These are phyloP conservation scores for Anthophora plumipes DNA, from an alignment of 2,888 invertebrate species.

Conservation along the genomic window DNA sequence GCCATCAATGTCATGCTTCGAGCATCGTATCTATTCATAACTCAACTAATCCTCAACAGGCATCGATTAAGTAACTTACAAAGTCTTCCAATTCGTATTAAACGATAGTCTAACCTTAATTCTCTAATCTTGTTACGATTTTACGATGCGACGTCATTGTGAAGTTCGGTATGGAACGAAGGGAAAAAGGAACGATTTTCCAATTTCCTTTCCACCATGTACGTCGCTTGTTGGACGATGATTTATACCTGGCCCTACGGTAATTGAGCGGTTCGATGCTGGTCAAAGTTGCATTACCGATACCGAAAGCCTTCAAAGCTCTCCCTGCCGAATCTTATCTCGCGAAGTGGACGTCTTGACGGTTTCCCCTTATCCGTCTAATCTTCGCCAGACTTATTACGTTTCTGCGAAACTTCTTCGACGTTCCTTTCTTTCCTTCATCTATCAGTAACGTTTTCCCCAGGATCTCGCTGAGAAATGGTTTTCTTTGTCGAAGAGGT, in stretches of 20 bases:
- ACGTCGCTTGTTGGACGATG: slow-evolving; percentile 38
- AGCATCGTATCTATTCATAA: not conserved
- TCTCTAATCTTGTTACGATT: not conserved
- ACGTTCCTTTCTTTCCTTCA: slow-evolving; percentile 24
- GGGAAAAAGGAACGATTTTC: slow-evolving; percentile 38
- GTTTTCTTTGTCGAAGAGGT: slow-evolving; percentile 5
- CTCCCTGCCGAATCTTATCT: slow-evolving; percentile 29
- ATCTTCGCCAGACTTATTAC: slow-evolving; percentile 33
- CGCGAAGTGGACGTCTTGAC: slow-evolving; percentile 25
- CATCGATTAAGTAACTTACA: not conserved
- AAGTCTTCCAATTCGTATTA: not conserved
- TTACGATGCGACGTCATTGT: not conserved
- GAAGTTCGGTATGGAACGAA: slow-evolving; percentile 22
- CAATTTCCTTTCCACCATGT: slow-evolving; percentile 36
- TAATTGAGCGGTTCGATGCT: slow-evolving; percentile 44
- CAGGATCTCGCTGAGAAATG: slow-evolving; percentile 14
- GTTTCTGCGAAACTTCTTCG: slow-evolving; percentile 10
- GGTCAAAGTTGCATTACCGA: slow-evolving; percentile 43
- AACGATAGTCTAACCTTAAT: not conserved
- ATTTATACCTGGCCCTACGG: slow-evolving; percentile 44
- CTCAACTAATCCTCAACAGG: not conserved
- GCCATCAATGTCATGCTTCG: not conserved
- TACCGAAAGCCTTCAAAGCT: slow-evolving; percentile 29
- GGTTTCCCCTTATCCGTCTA: slow-evolving; percentile 29
- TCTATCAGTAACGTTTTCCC: slow-evolving; percentile 7